These are phyloP conservation scores for Tigriopus californicus DNA, from an alignment of 2,888 invertebrate species.

Conservation along the genomic window DNA sequence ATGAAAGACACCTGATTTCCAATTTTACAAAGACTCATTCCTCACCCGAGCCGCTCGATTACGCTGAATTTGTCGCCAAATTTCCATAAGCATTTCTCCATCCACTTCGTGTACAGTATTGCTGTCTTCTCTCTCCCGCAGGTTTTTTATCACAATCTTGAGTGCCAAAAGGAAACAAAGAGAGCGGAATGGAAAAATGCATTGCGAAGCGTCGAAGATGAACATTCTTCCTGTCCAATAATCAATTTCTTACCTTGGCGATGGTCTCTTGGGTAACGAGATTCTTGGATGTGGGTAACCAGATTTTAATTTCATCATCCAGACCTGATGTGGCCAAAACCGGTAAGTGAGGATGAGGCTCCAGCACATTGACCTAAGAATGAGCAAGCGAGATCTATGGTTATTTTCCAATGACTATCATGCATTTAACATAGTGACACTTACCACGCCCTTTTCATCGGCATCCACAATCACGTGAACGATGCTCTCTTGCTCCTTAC, in stretches of 20 bases:
- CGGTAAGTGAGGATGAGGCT: slow-evolving; percentile 70
- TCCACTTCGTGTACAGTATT: slow-evolving; percentile 30
- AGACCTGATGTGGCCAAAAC: slow-evolving; percentile 76
- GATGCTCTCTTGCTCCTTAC: slow-evolving; percentile 62
- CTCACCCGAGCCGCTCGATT: slow-evolving; percentile 27
- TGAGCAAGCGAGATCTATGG: background rate
- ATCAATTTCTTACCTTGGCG: slow-evolving; percentile 23
- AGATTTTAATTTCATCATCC: slow-evolving; percentile 79
- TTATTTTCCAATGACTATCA: no score
- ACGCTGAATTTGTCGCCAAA: slow-evolving; percentile 32
- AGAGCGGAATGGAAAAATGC: no score
- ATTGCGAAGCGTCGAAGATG: no score
- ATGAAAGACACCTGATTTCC: no score
- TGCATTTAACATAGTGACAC: no score
- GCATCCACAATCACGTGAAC: slow-evolving; percentile 63
- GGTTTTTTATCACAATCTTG: slow-evolving; percentile 20
- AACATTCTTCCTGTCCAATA: no score
- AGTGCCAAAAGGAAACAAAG: no score
- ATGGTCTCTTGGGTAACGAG: slow-evolving; percentile 33
- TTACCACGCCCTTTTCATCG: slow-evolving; percentile 55
- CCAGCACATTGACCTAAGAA: slow-evolving; percentile 65
- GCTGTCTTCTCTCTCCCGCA: slow-evolving; percentile 28
- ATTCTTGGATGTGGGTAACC: slow-evolving; percentile 51
- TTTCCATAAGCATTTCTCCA: slow-evolving; percentile 34
- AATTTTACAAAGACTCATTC: slow-evolving; percentile 15